Evolutionary conservation across 1,140 invertebrate genomes (phyloP).

Genomic region (Drosophila nasuta): DNA sequence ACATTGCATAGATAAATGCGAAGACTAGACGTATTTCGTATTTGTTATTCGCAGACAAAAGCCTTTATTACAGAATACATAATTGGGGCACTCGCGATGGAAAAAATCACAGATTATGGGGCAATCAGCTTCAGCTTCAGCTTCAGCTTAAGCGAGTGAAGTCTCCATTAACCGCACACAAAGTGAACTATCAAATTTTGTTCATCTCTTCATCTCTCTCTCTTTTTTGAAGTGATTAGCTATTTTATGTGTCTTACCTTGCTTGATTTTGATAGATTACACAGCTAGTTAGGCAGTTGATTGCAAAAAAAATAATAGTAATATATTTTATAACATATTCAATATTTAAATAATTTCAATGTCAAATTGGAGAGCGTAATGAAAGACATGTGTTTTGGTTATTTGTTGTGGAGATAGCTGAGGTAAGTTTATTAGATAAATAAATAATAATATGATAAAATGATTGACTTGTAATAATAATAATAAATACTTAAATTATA

Average conservation of each 20-base stretch:
- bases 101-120: slow-evolving; percentile 3
- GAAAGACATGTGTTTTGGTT: not conserved
- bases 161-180: not conserved
- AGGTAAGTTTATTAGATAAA: too few relatives aligned
- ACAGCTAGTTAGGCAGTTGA: not conserved
- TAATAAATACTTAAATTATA: too few relatives aligned
- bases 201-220: not conserved
- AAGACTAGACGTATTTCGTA: not conserved
- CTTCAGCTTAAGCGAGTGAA: too few relatives aligned
- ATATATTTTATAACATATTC: not conserved
- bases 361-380: not conserved
- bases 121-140: not conserved
- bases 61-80: slow-evolving; percentile 12
- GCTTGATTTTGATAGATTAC: slow-evolving; percentile 6
- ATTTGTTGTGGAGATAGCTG: too few relatives aligned
- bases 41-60: not conserved
- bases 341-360: not conserved
- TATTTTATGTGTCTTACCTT: not conserved
- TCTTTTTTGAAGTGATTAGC: not conserved
- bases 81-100: not conserved
- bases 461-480: too few relatives aligned
- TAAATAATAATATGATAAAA: too few relatives aligned
- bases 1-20: slow-evolving; percentile 10
- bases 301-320: not conserved
- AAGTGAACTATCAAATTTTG: not conserved